Evolutionary conservation across 64 coral and sea anemone species (phyloP), one percentile per base, ranked within the genome.

Genomic region (Stylophora pistillata): DNA sequence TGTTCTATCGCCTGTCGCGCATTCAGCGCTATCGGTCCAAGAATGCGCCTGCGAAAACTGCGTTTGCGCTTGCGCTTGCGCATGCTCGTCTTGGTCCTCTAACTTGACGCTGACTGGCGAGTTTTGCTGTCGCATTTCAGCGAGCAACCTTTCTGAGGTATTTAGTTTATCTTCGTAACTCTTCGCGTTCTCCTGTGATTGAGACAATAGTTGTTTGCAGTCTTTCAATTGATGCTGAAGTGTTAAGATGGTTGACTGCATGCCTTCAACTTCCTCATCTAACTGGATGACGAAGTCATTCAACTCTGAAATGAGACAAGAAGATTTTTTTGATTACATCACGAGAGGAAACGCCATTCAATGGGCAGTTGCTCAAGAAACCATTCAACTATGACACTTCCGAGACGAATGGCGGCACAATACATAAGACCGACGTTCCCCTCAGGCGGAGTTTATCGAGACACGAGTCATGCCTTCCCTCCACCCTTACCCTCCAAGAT

Each of bases 231-330:
- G 97, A 64, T 99, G 93, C 75, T 99, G 97, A 83, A 99, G 88
- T 32, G 97, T 93, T 87, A 99, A 89, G 60, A 99, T 99, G 16
- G 97, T 99, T 15, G 97, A 99, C 77, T 99, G 93, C 97, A 99
- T 99, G 32, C 97, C 97, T 85, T 99, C 97, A 16, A 99, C 97
- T 89, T 99, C 97, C 27, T 99, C 97, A 64, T 99, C 97, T 16
- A 99, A 77, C 47, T 99, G 97, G 62, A 99, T 99, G 26, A 99
- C 97, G 87, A 99, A 99, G 55, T 94, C 97, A 71, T 99, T 99
- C 53, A 99, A 89, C 79, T 99, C 97, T 99, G 72, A 83, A 94
- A 77, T 26, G 25, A 13, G 57, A 55, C 6, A 55, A 57, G 14
- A 52, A 14, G 23, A 37, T 62, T 0, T 37, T 27, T 10, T 59